These are phyloP conservation scores for Lasius platythorax DNA, from an alignment of 2,888 invertebrate genomes.

Conservation along the genomic window DNA sequence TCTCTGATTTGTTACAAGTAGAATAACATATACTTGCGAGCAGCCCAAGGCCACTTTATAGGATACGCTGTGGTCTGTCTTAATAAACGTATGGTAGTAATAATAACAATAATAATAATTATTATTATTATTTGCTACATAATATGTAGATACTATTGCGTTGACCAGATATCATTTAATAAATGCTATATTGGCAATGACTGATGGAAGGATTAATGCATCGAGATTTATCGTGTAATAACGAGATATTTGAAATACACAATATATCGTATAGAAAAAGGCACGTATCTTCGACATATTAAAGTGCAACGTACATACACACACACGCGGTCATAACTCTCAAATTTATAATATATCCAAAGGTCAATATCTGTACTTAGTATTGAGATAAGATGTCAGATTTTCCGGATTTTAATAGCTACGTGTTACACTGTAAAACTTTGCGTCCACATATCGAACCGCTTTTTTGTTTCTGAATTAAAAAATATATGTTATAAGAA, in stretches of 20 bases:
- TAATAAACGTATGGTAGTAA: constrained; percentile 55
- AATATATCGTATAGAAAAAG: constrained; percentile 70
- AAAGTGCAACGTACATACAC: constrained; percentile 18
- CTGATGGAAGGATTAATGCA: constrained; percentile 55
- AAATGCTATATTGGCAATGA: constrained; percentile 42
- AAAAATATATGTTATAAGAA: constrained; percentile 15
- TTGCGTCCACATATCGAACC: not conserved
- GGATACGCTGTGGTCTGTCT: constrained; percentile 38
- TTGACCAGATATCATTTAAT: constrained; percentile 58
- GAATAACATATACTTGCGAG: constrained; percentile 31
- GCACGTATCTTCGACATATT: constrained; percentile 71
- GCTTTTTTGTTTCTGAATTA: constrained; percentile 6
- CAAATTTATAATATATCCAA: constrained; percentile 32
- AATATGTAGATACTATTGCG: constrained; percentile 50
- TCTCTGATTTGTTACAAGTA: constrained; percentile 44
- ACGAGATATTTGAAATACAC: constrained; percentile 67
- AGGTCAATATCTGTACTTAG: constrained; percentile 46
- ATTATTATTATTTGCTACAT: constrained; percentile 48
- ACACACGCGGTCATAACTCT: constrained; percentile 24
- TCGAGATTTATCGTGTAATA: constrained; percentile 44
- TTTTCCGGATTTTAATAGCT: not conserved
- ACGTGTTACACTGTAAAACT: not conserved
- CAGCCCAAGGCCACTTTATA: constrained; percentile 60
- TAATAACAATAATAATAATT: constrained; percentile 33
- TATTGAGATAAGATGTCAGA: constrained; percentile 30